Percentiles rank a stretch among this genome's conserved stretches.
These are phyloP conservation scores for Chloropsis cyanopogon DNA, from an alignment of 2,113 vertebrate genomes.

Conservation along the genomic window DNA sequence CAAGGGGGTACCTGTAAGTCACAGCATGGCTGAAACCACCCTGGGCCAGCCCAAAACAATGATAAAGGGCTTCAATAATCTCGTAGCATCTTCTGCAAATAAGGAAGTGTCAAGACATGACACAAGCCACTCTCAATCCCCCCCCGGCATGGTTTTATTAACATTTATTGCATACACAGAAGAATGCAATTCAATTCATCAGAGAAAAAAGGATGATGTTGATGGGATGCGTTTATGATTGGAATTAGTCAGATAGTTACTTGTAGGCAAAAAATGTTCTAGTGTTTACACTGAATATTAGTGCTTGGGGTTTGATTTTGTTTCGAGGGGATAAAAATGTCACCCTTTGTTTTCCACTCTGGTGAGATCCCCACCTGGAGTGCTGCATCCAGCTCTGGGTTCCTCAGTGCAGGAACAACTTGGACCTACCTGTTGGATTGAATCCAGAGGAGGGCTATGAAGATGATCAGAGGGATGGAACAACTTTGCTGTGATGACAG, in stretches of 20 bases:
- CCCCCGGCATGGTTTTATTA: not conserved
- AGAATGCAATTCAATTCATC: not conserved
- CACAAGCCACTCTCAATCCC: not conserved
- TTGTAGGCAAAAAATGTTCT: not conserved
- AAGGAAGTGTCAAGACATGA: not conserved
- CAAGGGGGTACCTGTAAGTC: not conserved
- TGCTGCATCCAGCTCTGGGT: not conserved
- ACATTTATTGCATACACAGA: not conserved
- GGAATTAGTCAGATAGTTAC: not conserved
- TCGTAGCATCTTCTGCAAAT: not conserved
- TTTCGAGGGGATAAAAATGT: not conserved
- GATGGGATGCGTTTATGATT: not conserved
- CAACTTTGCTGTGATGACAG: not conserved
- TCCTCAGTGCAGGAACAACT: not conserved
- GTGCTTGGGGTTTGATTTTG: not conserved
- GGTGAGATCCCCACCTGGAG: not conserved
- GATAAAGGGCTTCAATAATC: not conserved
- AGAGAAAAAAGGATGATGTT: not conserved
- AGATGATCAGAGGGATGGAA: not conserved
- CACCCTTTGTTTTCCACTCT: not conserved
- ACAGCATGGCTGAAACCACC: accelerated
- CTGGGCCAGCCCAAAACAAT: not conserved
- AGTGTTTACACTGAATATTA: not conserved
- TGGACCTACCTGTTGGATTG: not conserved
- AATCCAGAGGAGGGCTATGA: not conserved